These are phyloP conservation scores for Mesembrinibis cayennensis DNA, from an alignment of 2,113 vertebrate species.

Conservation along the genomic window DNA sequence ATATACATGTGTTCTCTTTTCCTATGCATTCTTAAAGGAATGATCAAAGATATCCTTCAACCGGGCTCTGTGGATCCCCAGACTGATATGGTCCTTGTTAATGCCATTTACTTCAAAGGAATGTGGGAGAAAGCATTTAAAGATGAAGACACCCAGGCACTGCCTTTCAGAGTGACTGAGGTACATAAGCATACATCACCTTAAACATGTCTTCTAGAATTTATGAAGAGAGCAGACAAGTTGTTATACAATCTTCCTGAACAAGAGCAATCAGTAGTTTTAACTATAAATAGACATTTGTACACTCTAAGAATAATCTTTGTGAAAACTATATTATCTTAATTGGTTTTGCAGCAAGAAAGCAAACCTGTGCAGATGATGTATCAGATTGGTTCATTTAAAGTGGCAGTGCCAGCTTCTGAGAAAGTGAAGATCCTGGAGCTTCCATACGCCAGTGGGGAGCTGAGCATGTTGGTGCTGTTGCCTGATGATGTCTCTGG, in stretches of 20 bases:
- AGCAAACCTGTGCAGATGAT: constrained; percentile 56
- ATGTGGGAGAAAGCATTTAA: constrained; percentile 30
- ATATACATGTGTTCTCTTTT: neutral
- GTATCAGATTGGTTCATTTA: constrained; percentile 24
- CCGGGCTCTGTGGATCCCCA: constrained; percentile 64
- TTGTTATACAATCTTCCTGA: neutral
- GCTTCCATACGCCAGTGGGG: neutral
- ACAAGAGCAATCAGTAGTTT: neutral
- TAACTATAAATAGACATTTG: neutral
- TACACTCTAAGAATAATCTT: neutral
- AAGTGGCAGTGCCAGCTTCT: neutral
- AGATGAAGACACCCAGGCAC: constrained; percentile 24
- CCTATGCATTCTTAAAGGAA: constrained; percentile 63
- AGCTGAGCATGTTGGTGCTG: constrained; percentile 28
- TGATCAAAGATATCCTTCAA: constrained; percentile 80
- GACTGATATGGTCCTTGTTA: constrained; percentile 77
- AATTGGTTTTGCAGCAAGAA: constrained; percentile 26
- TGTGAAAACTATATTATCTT: neutral
- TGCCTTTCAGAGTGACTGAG: constrained; percentile 42
- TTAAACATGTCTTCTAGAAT: neutral
- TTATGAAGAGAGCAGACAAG: neutral
- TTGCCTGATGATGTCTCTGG: constrained; percentile 36
- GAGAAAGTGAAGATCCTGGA: constrained; percentile 28
- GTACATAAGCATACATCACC: neutral
- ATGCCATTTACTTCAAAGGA: constrained; percentile 51